Evolutionary conservation across 1,140 invertebrate species (phyloP).

Genomic region (Bombus fervidus): DNA sequence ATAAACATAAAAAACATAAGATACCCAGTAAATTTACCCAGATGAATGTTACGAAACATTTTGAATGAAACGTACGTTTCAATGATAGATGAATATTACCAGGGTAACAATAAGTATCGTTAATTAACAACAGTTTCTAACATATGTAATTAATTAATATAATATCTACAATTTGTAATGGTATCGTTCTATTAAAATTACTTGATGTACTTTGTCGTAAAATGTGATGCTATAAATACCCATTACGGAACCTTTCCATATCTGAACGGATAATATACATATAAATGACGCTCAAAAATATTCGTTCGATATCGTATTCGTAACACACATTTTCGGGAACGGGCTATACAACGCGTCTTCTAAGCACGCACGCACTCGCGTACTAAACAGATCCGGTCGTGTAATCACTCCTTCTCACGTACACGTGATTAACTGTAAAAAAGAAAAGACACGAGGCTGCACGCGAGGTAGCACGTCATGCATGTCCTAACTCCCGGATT

Average conservation of each 20-base stretch:
- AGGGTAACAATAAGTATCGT: background rate
- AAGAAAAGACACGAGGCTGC: constrained; percentile 21
- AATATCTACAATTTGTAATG: background rate
- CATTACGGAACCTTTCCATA: background rate
- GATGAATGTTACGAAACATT: too few relatives aligned
- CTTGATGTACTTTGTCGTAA: background rate
- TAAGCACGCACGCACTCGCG: background rate
- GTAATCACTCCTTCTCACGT: constrained; percentile 8
- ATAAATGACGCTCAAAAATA: background rate
- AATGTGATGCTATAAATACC: background rate
- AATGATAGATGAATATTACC: background rate
- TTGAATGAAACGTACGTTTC: background rate
- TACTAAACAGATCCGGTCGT: background rate
- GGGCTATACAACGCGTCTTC: background rate
- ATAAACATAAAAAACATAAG: too few relatives aligned
- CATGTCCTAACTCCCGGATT: constrained; percentile 68
- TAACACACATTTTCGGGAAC: background rate
- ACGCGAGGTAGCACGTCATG: constrained; percentile 41
- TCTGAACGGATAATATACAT: background rate
- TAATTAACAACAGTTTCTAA: constrained; percentile 29
- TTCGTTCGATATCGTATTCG: background rate
- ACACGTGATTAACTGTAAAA: constrained; percentile 47
- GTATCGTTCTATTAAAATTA: background rate
- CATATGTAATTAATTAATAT: constrained; percentile 7
- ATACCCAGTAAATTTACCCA: too few relatives aligned